A percentile compares a stretch with the other conserved stretches of the same genome.
Evolutionary conservation across 2,113 vertebrate genomes (phyloP).

Genomic region (Gallinago paraguaiae): DNA sequence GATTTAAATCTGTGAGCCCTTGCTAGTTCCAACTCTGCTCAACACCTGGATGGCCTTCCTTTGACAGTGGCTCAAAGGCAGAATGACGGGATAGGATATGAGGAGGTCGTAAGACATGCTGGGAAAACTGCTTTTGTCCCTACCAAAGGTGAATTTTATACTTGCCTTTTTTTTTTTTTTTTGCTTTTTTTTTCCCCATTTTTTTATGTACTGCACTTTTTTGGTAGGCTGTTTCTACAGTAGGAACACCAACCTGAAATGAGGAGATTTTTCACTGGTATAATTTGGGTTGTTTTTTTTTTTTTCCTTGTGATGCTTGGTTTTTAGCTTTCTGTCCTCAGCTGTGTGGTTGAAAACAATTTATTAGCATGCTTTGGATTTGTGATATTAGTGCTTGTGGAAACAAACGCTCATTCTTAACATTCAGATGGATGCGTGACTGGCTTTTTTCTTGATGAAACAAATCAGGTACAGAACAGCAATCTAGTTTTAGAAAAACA

Average conservation of each 20-base stretch:
- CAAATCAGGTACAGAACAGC: not conserved
- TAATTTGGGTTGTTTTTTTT: not conserved
- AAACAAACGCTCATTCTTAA: not conserved
- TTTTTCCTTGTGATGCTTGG: not conserved
- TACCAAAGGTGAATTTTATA: not conserved
- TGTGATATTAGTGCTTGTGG: not conserved
- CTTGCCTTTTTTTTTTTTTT: not conserved
- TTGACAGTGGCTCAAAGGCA: not conserved
- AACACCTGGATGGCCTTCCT: not conserved
- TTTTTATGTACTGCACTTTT: not conserved
- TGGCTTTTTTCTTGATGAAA: not conserved
- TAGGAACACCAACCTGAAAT: not conserved
- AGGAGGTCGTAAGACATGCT: not conserved
- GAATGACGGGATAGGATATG: not conserved
- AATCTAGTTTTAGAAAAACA: not conserved
- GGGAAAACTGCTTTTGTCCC: not conserved
- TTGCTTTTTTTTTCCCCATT: rapidly evolving
- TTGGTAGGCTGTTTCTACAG: not conserved
- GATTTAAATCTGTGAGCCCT: not conserved
- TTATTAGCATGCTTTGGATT: not conserved
- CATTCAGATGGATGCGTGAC: not conserved
- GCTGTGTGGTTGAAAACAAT: not conserved
- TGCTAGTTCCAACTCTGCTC: not conserved
- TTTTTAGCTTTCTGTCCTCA: not conserved
- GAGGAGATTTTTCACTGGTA: not conserved